Percentiles rank a stretch among this genome's conserved stretches.
Evolutionary conservation across 2,888 invertebrate species (phyloP).

Genomic region (Conchocele bisecta): DNA sequence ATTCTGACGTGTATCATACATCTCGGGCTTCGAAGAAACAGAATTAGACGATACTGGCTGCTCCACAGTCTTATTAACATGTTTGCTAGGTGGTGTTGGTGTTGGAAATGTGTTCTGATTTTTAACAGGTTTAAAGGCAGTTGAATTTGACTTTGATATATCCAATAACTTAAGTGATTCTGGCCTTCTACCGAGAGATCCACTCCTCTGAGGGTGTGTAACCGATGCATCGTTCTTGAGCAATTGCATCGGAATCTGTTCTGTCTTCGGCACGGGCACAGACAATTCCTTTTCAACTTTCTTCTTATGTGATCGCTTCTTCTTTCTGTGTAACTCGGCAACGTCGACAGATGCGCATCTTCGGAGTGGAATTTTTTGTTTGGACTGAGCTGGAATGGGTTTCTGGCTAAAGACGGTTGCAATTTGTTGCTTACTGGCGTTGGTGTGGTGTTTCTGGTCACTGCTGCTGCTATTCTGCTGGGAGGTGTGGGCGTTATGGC

Average conservation of each 20-base stretch:
- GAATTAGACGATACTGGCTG: constrained; percentile 35
- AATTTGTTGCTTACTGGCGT: too few species aligned
- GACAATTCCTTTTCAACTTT: constrained; percentile 43
- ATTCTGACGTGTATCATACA: neutral
- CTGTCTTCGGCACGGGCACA: constrained; percentile 15
- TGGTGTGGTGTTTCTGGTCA: too few species aligned
- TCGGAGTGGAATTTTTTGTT: constrained; percentile 39
- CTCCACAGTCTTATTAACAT: too few species aligned
- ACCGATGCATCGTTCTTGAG: constrained; percentile 11
- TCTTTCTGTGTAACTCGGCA: constrained; percentile 51
- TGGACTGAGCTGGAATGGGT: too few species aligned
- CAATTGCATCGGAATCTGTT: constrained; percentile 7
- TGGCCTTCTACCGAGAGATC: constrained; percentile 45
- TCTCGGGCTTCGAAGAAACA: neutral
- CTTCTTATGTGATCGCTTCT: constrained; percentile 40
- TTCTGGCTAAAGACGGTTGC: too few species aligned
- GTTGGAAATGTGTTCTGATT: constrained; percentile 47
- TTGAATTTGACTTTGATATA: neutral
- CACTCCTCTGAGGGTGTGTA: constrained; percentile 35
- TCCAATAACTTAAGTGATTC: constrained; percentile 41
- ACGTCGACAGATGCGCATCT: constrained; percentile 56
- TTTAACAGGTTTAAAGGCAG: constrained; percentile 8
- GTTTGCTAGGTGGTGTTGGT: constrained; percentile 44
- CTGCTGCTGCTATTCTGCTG: too few species aligned
- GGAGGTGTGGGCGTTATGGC: too few species aligned